phyloP scores from a whole-genome alignment of 2,113 vertebrate genomes.

The Hippocampus mohnikei region DNA sequence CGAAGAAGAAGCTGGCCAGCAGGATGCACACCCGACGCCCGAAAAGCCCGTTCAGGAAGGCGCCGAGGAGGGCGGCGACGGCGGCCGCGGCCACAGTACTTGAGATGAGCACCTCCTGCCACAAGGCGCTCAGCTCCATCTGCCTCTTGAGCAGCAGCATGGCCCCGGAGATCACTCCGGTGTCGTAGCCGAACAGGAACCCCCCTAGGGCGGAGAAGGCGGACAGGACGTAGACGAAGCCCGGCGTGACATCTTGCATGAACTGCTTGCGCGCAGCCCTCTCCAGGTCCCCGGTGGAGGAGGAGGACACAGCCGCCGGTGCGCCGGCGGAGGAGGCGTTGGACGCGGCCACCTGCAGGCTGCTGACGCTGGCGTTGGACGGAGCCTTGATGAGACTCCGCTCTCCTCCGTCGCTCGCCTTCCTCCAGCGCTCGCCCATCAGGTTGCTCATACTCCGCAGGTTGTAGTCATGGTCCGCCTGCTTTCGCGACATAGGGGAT shows the following conservation, averaged over 20 bases:
- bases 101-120: slow-evolving; percentile 96
- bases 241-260: slow-evolving; percentile 84
- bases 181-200: slow-evolving; percentile 96
- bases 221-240: slow-evolving; percentile 78
- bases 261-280: slow-evolving; percentile 90
- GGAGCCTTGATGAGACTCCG: slow-evolving; percentile 81
- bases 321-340: slow-evolving; percentile 13
- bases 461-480: slow-evolving; percentile 87
- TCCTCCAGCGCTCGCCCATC: slow-evolving; percentile 86
- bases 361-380: slow-evolving; percentile 80
- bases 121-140: slow-evolving; percentile 84
- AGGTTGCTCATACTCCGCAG: slow-evolving; percentile 89
- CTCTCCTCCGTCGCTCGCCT: slow-evolving; percentile 80
- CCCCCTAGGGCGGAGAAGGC: slow-evolving; percentile 91
- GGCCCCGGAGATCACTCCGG: slow-evolving; percentile 93
- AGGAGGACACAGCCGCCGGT: slow-evolving; percentile 28
- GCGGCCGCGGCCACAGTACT: slow-evolving; percentile 90
- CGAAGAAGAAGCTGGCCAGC: slow-evolving; percentile 85
- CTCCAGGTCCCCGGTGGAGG: slow-evolving; percentile 79
- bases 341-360: slow-evolving; percentile 66
- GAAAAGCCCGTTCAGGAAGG: slow-evolving; percentile 79
- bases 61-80: slow-evolving; percentile 84
- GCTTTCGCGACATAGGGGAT: slow-evolving; percentile 87
- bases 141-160: slow-evolving; percentile 90
- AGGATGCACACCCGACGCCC: slow-evolving; percentile 90